Evolutionary conservation across 2,113 vertebrate genomes (phyloP).

Genomic region (Taurulus bubalis): DNA sequence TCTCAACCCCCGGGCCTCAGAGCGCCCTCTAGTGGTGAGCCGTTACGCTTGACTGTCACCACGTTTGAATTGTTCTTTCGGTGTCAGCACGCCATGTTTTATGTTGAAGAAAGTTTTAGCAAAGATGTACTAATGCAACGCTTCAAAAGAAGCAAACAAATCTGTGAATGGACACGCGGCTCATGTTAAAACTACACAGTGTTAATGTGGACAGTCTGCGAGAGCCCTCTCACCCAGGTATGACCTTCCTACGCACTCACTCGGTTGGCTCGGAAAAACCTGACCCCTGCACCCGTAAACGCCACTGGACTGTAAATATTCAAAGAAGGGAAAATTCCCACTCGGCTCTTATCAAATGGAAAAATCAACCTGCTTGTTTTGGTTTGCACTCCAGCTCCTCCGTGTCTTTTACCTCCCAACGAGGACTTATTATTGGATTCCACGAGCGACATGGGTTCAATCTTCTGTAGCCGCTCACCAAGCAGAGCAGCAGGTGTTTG

Average conservation of each 20-base stretch:
- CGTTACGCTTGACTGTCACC: too few relatives aligned
- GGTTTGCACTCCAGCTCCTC: slow-evolving; percentile 57
- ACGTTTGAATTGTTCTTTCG: too few relatives aligned
- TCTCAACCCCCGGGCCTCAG: too few relatives aligned
- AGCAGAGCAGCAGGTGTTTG: slow-evolving; percentile 25
- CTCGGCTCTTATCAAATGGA: slow-evolving; percentile 72
- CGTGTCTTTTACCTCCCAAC: slow-evolving; percentile 28
- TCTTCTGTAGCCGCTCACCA: slow-evolving; percentile 12
- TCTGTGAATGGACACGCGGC: too few relatives aligned
- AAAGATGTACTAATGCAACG: not conserved
- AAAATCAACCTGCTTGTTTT: slow-evolving; percentile 80
- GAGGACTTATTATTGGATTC: slow-evolving; percentile 27
- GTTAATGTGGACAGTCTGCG: slow-evolving; percentile 9
- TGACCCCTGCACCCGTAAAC: slow-evolving; percentile 58
- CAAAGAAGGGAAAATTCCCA: slow-evolving; percentile 69
- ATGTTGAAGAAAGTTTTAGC: not conserved
- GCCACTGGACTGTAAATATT: slow-evolving; percentile 73
- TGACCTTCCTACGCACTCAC: slow-evolving; percentile 62
- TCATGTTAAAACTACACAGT: not conserved
- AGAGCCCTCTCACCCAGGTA: slow-evolving; percentile 54
- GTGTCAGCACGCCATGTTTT: too few relatives aligned
- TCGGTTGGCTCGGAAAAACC: slow-evolving; percentile 63
- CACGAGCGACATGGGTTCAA: slow-evolving; percentile 14
- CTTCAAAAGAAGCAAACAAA: not conserved
- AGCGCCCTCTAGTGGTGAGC: too few relatives aligned